phyloP scores from a whole-genome alignment of 2,888 invertebrate species.

The Morpho achilles region DNA sequence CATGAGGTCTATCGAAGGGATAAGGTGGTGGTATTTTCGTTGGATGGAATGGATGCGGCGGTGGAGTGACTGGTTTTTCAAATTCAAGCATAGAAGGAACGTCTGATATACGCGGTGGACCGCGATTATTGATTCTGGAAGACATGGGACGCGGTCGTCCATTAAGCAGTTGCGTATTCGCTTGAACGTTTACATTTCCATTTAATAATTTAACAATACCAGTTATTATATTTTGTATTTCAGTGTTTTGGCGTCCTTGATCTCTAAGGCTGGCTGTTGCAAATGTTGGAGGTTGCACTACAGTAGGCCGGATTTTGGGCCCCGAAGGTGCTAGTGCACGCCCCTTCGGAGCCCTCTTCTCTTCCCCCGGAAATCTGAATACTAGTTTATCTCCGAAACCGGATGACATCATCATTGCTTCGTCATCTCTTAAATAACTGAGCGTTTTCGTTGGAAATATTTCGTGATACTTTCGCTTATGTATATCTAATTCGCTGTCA shows the following conservation, averaged over 20 bases:
- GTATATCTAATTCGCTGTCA: constrained; percentile 77
- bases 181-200: constrained; percentile 92
- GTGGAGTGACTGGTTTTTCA: constrained; percentile 74
- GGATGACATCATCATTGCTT: constrained; percentile 57
- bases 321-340: constrained; percentile 82
- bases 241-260: constrained; percentile 71
- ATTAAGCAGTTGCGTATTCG: constrained; percentile 81
- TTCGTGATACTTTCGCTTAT: constrained; percentile 70
- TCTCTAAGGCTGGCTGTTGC: constrained; percentile 73
- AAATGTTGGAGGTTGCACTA: constrained; percentile 75
- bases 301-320: constrained; percentile 81
- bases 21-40: constrained; percentile 83
- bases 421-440: constrained; percentile 51
- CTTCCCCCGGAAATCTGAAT: constrained; percentile 86
- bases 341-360: constrained; percentile 85
- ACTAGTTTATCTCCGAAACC: constrained; percentile 66
- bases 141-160: constrained; percentile 84
- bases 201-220: constrained; percentile 93
- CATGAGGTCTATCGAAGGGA: constrained; percentile 86
- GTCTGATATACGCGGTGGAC: constrained; percentile 91
- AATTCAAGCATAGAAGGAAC: constrained; percentile 85
- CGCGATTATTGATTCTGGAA: constrained; percentile 92
- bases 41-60: constrained; percentile 61
- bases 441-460: constrained; percentile 79
- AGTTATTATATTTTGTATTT: constrained; percentile 94